A percentile compares a stretch with the other conserved stretches of the same genome.
phyloP scores from a whole-genome alignment of 2,797 vertebrate species.

The Chaenodraco wilsoni region DNA sequence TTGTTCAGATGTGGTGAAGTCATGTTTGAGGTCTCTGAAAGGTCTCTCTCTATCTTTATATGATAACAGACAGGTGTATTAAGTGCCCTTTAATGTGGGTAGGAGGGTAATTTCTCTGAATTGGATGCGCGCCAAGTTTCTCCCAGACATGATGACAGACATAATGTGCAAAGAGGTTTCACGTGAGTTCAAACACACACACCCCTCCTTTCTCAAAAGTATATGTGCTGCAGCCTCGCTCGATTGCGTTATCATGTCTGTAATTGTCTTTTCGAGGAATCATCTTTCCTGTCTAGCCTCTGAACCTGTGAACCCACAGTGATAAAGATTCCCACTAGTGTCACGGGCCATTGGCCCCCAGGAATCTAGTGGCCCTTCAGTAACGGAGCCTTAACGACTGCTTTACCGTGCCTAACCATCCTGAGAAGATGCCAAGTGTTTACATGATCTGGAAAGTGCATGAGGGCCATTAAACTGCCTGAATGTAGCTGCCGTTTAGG shows the following conservation, averaged over 20 bases:
- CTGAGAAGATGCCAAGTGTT: slow-evolving; percentile 50
- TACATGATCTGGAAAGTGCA: slow-evolving; percentile 29
- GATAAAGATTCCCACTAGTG: slow-evolving; percentile 48
- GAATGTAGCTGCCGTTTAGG: background rate
- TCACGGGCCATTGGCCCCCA: slow-evolving; percentile 36
- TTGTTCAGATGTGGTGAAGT: slow-evolving; percentile 43
- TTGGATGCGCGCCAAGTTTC: slow-evolving; percentile 41
- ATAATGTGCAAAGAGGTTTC: slow-evolving; percentile 40
- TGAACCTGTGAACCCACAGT: slow-evolving; percentile 33
- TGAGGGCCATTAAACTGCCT: slow-evolving; percentile 17
- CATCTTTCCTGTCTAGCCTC: slow-evolving; percentile 34
- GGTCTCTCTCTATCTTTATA: background rate
- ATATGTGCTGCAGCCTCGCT: slow-evolving; percentile 9
- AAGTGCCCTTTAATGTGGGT: slow-evolving; percentile 43
- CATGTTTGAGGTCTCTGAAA: slow-evolving; percentile 10
- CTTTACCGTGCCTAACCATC: slow-evolving; percentile 35
- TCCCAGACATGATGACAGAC: slow-evolving; percentile 65
- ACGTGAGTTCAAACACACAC: slow-evolving; percentile 1
- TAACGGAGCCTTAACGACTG: slow-evolving; percentile 34
- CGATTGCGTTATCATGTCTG: slow-evolving; percentile 53
- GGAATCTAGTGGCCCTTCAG: slow-evolving; percentile 53
- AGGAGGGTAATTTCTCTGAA: slow-evolving; percentile 43
- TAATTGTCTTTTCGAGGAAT: slow-evolving; percentile 16
- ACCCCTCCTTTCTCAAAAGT: background rate
- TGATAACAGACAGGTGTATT: slow-evolving; percentile 59